Percentiles rank a stretch among this genome's conserved stretches.
Conservation (phyloP, 2,113 vertebrate genomes). For the Mohoua ochrocephala region DNA sequence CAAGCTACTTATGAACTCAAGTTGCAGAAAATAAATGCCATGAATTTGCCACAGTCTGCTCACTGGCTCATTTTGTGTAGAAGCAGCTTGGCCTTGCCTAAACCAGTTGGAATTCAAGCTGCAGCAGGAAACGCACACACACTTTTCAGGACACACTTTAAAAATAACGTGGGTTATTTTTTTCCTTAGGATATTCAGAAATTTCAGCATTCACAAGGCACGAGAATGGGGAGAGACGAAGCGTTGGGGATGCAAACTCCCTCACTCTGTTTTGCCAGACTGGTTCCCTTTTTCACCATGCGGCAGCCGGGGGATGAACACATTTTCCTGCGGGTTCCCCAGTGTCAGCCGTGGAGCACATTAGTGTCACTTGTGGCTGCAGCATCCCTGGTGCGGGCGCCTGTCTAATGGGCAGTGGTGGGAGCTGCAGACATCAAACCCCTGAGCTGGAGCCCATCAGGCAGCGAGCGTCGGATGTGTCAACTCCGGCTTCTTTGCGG, state of each 20-base stretch:
- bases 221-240: not conserved
- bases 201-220: not conserved
- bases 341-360: slow-evolving; percentile 4
- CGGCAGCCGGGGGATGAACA: not conserved
- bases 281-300: not conserved
- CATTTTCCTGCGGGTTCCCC: not conserved
- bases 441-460: slow-evolving; percentile 49
- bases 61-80: not conserved
- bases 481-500: slow-evolving; percentile 15
- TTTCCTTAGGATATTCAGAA: not conserved
- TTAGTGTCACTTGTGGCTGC: slow-evolving; percentile 52
- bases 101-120: not conserved
- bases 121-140: not conserved
- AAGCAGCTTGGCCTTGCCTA: not conserved
- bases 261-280: not conserved
- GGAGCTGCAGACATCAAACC: slow-evolving; percentile 40
- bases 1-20: not conserved
- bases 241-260: not conserved
- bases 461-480: not conserved
- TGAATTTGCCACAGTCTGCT: not conserved
- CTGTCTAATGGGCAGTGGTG: slow-evolving; percentile 49
- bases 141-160: not conserved
- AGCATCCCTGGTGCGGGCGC: not conserved
- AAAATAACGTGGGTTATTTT: accelerated
- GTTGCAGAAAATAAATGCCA: not conserved